Evolutionary conservation across 2,797 vertebrate genomes (phyloP), one percentile per base, ranked within the genome.

Genomic region (Lagodon rhomboides): DNA sequence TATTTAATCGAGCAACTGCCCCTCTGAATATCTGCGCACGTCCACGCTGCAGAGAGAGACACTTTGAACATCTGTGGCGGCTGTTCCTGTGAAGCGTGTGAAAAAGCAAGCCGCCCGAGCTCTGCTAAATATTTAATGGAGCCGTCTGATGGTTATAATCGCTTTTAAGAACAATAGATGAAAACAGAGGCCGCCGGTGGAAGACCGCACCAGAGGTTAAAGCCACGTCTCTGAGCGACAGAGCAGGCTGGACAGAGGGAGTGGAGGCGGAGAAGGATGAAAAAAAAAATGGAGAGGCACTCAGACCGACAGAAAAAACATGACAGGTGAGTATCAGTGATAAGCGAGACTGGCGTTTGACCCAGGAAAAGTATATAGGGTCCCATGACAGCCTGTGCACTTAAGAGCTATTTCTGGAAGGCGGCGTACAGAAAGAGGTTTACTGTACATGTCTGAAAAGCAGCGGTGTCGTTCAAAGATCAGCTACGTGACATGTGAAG

Each of bases 131-230:
- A 94, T 94, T 95, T 92, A 93, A 92, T 86, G 84, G 68, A 49
- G 73, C 86, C 78, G 89, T 94, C 92, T 94, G 92, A 91, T 92
- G 90, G 90, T 92, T 89, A 91, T 94, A 93, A 94, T 93, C 85
- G 90, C 91, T 91, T 89, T 92, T 85, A 90, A 91, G 86, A 91
- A 93, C 91, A 91, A 93, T 89, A 88, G 89, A 90, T 85, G 75
- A 89, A 93, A 93, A 93, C 82, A 94, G 90, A 88, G 75, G 87
- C 79, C 27, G 65, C 67, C 23, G 12, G 71, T 68, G 60, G 84
- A 91, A 87, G 75, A 85, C 51, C 67, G 75, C 71, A 60, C 20
- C 71, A 58, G 68, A 84, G 88, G 85, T 84, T 83, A 71, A 85
- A 90, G 82, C 61, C 68, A 84, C 76, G 68, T 72, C 75, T 85